Conservation (phyloP, 2,888 invertebrate genomes). For the Agrochola lota region DNA sequence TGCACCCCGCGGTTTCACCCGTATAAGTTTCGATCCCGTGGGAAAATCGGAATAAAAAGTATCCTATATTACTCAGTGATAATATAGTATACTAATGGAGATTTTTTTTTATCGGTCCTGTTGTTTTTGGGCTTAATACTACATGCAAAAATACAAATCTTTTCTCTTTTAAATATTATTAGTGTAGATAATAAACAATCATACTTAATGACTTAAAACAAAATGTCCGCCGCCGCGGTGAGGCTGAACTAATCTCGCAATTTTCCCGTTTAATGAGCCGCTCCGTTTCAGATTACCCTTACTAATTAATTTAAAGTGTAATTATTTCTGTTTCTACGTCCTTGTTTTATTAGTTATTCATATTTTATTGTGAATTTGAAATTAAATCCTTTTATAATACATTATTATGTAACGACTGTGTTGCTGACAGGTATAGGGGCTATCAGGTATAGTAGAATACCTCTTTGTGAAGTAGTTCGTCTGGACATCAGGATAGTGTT, state of each 20-base stretch:
- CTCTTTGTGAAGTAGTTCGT: neutral
- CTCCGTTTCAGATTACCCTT: constrained; percentile 44
- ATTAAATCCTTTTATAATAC: neutral
- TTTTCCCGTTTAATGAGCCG: constrained; percentile 48
- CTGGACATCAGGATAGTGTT: neutral
- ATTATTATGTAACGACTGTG: neutral
- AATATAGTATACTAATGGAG: no score
- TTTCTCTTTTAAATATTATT: no score
- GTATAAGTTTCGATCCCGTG: no score
- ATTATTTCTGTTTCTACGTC: constrained; percentile 39
- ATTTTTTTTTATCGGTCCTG: no score
- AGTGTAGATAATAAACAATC: neutral
- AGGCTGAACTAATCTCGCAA: constrained; percentile 42
- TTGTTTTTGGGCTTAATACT: no score
- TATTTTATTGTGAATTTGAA: constrained; percentile 21
- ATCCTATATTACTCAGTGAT: no score
- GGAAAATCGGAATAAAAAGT: no score
- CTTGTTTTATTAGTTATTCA: constrained; percentile 16
- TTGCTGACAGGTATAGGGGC: neutral
- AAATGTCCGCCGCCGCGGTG: constrained; percentile 13
- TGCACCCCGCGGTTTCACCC: no score
- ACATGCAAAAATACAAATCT: no score
- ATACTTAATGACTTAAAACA: neutral
- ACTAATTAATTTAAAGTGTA: constrained; percentile 54
- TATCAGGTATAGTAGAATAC: neutral